These are phyloP conservation scores for Carpatolechia fugitivella DNA, from an alignment of 2,888 invertebrate genomes.

Conservation along the genomic window DNA sequence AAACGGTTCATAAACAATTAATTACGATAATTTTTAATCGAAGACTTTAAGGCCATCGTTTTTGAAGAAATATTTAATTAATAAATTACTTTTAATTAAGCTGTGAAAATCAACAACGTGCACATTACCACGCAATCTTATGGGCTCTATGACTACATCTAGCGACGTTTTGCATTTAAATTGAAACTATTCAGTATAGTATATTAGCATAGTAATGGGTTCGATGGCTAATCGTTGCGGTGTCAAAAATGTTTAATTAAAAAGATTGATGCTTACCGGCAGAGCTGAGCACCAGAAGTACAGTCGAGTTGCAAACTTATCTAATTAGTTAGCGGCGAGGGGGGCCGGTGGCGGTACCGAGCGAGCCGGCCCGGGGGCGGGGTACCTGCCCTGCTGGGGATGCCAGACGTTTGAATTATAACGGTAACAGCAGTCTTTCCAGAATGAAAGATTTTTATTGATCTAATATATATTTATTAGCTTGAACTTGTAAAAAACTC, in stretches of 20 bases:
- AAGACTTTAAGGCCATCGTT: background rate
- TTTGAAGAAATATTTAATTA: background rate
- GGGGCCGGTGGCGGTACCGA: conserved; percentile 14
- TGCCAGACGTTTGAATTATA: background rate
- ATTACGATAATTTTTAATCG: conserved; percentile 9
- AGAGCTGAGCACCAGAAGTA: conserved; percentile 67
- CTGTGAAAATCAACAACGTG: conserved; percentile 3
- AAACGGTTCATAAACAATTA: conserved; percentile 12
- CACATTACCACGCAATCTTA: conserved; percentile 6
- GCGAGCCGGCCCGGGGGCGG: conserved; percentile 23
- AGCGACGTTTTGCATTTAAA: conserved; percentile 21
- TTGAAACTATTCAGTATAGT: conserved; percentile 52
- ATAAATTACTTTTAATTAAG: conserved; percentile 16
- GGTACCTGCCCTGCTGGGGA: conserved; percentile 16
- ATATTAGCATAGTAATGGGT: conserved; percentile 68
- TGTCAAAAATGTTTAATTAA: conserved; percentile 79
- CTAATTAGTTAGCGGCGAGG: conserved; percentile 72
- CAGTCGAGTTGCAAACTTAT: conserved; percentile 78
- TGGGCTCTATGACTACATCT: conserved; percentile 7
- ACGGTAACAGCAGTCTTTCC: no score
- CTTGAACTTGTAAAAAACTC: no score
- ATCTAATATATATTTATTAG: no score
- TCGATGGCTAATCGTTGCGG: conserved; percentile 73
- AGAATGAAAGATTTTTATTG: no score
- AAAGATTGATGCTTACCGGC: conserved; percentile 78